These are phyloP conservation scores for Erpobdella octoculata DNA, from an alignment of 2,888 invertebrate species.

Conservation along the genomic window DNA sequence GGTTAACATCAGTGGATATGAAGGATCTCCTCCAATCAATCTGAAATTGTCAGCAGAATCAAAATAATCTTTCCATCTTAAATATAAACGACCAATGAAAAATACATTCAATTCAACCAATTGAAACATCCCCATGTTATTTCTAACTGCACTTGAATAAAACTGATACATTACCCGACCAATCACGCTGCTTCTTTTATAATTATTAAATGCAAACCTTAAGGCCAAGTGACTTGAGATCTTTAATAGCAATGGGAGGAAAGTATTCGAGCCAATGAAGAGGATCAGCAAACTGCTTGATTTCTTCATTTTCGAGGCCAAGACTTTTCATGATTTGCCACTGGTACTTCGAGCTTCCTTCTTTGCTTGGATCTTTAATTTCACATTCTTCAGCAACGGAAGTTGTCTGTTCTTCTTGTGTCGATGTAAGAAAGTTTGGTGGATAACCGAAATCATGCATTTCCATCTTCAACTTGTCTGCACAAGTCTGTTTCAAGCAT, in stretches of 20 bases:
- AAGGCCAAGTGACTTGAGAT: slow-evolving; percentile 79
- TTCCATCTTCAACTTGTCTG: slow-evolving; percentile 90
- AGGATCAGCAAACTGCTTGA: slow-evolving; percentile 78
- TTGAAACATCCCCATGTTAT: too few species aligned
- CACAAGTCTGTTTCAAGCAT: too few species aligned
- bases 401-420: slow-evolving; percentile 52
- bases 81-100: too few species aligned
- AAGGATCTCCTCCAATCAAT: slow-evolving; percentile 97
- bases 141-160: too few species aligned
- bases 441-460: slow-evolving; percentile 84
- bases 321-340: slow-evolving; percentile 97
- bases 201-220: slow-evolving; percentile 59
- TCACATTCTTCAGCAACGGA: slow-evolving; percentile 52
- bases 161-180: too few species aligned
- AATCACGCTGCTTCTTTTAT: too few species aligned
- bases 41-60: too few species aligned
- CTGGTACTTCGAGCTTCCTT: slow-evolving; percentile 81
- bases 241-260: slow-evolving; percentile 77
- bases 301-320: slow-evolving; percentile 82
- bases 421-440: slow-evolving; percentile 70
- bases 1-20: slow-evolving; percentile 94
- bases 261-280: slow-evolving; percentile 90
- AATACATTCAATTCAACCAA: too few species aligned
- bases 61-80: too few species aligned
- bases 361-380: slow-evolving; percentile 78